Base-by-base conservation (phyloP, 2,797 vertebrate species). In the Pagetopsis macropterus region DNA sequence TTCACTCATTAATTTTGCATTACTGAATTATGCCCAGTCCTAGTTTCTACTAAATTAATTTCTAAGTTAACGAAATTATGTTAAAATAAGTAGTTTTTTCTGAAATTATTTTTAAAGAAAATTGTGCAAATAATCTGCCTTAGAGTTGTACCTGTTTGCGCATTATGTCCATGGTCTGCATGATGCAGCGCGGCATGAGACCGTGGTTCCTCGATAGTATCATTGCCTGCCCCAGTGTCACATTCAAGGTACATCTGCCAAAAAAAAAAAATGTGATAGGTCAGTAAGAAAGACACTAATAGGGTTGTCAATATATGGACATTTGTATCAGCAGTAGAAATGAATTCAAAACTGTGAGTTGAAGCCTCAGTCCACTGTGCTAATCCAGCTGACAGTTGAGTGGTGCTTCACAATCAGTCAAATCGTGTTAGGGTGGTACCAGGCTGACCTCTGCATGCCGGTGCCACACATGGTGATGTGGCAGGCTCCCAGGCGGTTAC, bases 121-220 rank as follows among this genome's bases (percentile, higher is more conserved):
- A 37, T 9, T 1, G 1, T 37, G 33, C 33, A 37, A 50, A 58
- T 41, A 10, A 59, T 51, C 11, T 13, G 43, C 1, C 5, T n/a
- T 37, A 13, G 45, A 51, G 33, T 6, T 70, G 75, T 84, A 99
- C 98, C 93, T 99, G 98, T 92, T 99, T 99, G 23, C 98, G 93
- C 98, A 99, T 99, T 81, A 99, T 97, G 89, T 99, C 98, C 70
- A 97, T 97, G 23, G 98, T 97, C 87, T 99, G 98, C 98, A 99
- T 99, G 87, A 98, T 95, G 55, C 97, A 99, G 81, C 96, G 97
- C 2, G 98, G 98, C 80, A 97, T 87, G 68, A 99, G 95, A 0
- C 98, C 96, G 0, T 99, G 98, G 89, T 98, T 99, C 75, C 98
- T 94, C 0, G 97, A 95, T 79, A 99, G 84, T 33, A 96, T 95